These are phyloP conservation scores for Pogonocherus hispidulus DNA, from an alignment of 2,888 invertebrate genomes.

Conservation along the genomic window DNA sequence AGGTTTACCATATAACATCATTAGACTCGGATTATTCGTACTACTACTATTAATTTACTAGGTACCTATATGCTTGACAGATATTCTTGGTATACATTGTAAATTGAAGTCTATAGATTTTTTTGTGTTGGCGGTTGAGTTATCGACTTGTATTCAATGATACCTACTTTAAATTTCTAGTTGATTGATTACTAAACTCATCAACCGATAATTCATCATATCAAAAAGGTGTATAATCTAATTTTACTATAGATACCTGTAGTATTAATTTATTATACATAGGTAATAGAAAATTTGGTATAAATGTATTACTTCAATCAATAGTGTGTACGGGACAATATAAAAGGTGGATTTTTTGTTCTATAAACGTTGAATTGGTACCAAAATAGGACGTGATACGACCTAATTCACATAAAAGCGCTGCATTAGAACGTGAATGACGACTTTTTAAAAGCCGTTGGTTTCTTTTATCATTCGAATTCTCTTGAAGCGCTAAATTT, in stretches of 20 bases:
- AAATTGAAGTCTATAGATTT: background rate
- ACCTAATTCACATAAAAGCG: background rate
- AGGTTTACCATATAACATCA: too few relatives aligned
- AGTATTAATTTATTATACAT: background rate
- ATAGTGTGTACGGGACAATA: background rate
- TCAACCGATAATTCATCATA: background rate
- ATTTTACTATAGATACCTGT: background rate
- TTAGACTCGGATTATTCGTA: too few relatives aligned
- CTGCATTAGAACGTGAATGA: background rate
- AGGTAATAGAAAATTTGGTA: background rate
- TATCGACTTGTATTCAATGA: conserved; percentile 7
- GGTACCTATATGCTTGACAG: too few relatives aligned
- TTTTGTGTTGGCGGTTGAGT: background rate
- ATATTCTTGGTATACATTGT: too few relatives aligned
- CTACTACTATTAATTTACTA: too few relatives aligned
- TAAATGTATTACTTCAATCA: background rate
- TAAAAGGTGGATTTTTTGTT: background rate
- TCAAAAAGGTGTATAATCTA: background rate
- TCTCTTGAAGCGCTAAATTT: background rate
- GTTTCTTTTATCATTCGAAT: background rate
- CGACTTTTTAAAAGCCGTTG: background rate
- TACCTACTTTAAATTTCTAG: background rate
- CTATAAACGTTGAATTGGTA: background rate
- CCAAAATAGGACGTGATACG: background rate
- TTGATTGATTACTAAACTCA: conserved; percentile 8